Base-by-base conservation (phyloP, 2,888 invertebrate genomes). In the Tricholauxania praeusta region DNA sequence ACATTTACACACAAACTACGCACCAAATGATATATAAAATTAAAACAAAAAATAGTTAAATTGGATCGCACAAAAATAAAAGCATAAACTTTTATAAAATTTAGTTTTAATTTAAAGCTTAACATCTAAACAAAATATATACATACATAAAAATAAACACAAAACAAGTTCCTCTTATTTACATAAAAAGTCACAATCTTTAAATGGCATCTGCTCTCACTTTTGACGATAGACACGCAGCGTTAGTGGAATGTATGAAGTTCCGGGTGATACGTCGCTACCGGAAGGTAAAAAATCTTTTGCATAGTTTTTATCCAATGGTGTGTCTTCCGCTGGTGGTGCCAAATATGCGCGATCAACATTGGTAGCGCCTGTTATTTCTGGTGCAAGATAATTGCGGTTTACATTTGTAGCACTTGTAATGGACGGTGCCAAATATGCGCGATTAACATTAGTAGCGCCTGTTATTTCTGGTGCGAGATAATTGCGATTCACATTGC, bases 221-320 rank as follows among this genome's bases (percentile, higher is more conserved):
- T 39, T 39, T 39, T 39, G 39, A 39, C 39, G 39, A 39, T 39
- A 39, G 39, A 39, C 39, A 39, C 39, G 39, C 39, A 39, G 39
- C 12, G 17, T 53, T 14, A 78, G 72, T 69, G 84, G 84, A 73
- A 85, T 79, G 66, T 85, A 85, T 3, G 84, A 85, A 70, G 84
- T 85, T 79, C 84, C 84, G 77, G 86, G 86, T 75, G 80, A 80
- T 67, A 85, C 84, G 80, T 85, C 85, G 64, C 78, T 73, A 72
- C 82, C 85, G 39, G 78, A 78, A 15, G 85, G 85, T 71, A 85
- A 57, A 72, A 83, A 85, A 66, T 83, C 79, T 74, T 79, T 82
- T 0, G 83, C 83, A 73, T 83, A 83, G 73, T 82, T 80, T 77
- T 84, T 83, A 12, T 79, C 79, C 10, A 83, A 81, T 10, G 86